Evolutionary conservation across 2,113 vertebrate genomes (phyloP).

Genomic region (Saccopteryx bilineata): DNA sequence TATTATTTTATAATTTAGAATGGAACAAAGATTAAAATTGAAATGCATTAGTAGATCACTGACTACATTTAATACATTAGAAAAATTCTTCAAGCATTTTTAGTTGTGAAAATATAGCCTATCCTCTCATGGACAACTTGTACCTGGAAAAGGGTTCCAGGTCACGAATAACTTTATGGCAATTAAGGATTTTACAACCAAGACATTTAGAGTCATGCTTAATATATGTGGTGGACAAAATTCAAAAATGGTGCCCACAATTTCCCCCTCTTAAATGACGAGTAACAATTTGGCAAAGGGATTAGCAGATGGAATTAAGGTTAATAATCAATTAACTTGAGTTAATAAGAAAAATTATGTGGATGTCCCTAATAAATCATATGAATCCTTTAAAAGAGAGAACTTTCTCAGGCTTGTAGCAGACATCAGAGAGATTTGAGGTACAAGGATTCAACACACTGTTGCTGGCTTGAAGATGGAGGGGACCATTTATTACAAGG

Average conservation of each 20-base stretch:
- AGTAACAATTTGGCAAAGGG: background rate
- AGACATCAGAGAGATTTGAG: background rate
- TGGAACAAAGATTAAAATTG: constrained; percentile 16
- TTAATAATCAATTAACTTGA: background rate
- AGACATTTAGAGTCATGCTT: background rate
- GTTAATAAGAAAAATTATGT: constrained; percentile 2
- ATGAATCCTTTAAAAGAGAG: background rate
- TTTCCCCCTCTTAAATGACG: background rate
- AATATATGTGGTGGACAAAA: background rate
- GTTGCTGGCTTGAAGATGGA: background rate
- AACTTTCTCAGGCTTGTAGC: background rate
- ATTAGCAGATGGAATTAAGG: constrained; percentile 13
- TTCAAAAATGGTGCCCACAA: background rate
- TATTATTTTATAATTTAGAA: constrained; percentile 8
- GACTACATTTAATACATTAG: background rate
- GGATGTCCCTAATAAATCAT: background rate
- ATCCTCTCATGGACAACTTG: background rate
- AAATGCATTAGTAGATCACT: background rate
- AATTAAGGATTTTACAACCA: background rate
- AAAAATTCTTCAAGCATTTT: background rate
- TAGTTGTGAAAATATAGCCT: background rate
- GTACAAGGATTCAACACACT: background rate
- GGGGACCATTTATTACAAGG: background rate
- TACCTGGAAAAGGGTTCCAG: background rate
- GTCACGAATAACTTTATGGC: background rate